phyloP scores from a whole-genome alignment of 2,113 vertebrate species.

The Cyphomyrus plagiostoma region DNA sequence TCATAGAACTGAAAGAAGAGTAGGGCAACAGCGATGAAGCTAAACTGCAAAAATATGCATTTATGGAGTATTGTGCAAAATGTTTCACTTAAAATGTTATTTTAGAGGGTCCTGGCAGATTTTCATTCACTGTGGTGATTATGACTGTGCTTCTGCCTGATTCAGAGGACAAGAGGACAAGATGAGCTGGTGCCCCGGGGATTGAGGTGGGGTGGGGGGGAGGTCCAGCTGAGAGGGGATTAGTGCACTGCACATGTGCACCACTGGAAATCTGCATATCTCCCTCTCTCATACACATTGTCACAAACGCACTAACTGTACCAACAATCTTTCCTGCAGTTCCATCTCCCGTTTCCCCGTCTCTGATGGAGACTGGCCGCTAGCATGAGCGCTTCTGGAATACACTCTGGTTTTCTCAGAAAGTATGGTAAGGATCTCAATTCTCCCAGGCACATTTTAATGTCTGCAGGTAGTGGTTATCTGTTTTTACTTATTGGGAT shows the following conservation, averaged over 20 bases:
- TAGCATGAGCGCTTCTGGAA: slow-evolving; percentile 56
- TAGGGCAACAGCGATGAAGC: background rate
- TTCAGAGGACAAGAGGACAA: background rate
- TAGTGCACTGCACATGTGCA: slow-evolving; percentile 28
- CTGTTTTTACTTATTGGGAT: background rate
- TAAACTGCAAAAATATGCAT: background rate
- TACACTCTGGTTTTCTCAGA: slow-evolving; percentile 65
- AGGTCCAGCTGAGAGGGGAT: slow-evolving; percentile 52
- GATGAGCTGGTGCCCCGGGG: background rate
- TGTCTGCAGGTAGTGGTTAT: background rate
- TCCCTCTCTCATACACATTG: slow-evolving; percentile 1
- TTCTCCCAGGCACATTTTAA: background rate
- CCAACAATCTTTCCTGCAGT: background rate
- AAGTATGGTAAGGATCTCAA: slow-evolving; percentile 62
- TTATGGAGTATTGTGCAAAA: background rate
- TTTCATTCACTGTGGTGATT: background rate
- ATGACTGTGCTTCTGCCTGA: background rate
- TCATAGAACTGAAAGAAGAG: background rate
- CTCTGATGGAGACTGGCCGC: slow-evolving; percentile 31
- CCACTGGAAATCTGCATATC: background rate
- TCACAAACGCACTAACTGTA: background rate
- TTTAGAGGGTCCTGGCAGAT: background rate
- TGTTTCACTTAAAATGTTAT: background rate
- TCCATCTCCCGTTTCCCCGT: background rate
- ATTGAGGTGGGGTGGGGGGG: slow-evolving; percentile 38